Conservation (phyloP, 2,888 invertebrate species). For the Drosophila koepferae region DNA sequence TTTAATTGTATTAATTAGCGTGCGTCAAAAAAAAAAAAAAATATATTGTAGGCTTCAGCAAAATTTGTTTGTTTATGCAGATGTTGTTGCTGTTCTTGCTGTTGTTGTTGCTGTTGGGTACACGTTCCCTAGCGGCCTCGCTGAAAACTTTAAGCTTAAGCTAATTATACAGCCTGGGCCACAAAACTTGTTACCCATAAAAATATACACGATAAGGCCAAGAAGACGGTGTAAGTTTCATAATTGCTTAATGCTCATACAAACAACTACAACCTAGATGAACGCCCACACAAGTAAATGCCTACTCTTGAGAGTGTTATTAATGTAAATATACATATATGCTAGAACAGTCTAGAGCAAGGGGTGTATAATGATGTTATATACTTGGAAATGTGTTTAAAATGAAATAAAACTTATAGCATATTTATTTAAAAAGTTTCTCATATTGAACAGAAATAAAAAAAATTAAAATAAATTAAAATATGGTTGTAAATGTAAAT, state of each 20-base stretch:
- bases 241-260: conserved; percentile 42
- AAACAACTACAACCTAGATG: conserved; percentile 9
- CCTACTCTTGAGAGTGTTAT: background rate
- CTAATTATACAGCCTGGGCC: conserved; percentile 57
- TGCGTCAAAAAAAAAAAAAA: conserved; percentile 46
- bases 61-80: conserved; percentile 74
- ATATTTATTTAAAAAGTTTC: no score
- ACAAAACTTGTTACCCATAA: conserved; percentile 50
- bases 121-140: conserved; percentile 50
- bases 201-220: conserved; percentile 51
- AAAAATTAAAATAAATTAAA: no score
- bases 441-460: no score
- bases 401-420: no score
- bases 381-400: no score
- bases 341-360: background rate
- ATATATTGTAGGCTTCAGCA: conserved; percentile 41
- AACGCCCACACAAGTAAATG: background rate
- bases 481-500: no score
- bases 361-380: no score
- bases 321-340: background rate
- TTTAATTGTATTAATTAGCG: conserved; percentile 75
- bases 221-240: conserved; percentile 42
- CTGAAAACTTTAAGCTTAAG: conserved; percentile 52
- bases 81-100: conserved; percentile 21
- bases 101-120: conserved; percentile 13